Conservation (phyloP, 30 jellyfish, hydroid and myxozoan species). For the Turritopsis rubra region DNA sequence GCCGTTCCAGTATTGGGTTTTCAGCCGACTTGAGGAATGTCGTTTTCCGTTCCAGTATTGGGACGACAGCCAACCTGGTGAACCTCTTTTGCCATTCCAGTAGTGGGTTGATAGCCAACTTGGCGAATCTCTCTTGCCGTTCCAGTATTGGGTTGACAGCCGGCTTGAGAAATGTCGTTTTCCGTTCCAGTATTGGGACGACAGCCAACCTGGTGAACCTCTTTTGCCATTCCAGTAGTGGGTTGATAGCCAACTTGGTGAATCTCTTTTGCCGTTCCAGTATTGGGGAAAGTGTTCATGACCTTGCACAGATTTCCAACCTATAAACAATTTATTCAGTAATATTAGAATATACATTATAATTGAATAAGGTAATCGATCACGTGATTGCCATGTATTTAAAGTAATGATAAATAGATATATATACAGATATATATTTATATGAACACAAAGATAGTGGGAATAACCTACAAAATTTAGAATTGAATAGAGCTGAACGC, state of each 20-base stretch:
- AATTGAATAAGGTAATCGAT: no score
- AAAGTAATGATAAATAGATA: no score
- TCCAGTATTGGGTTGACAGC: not conserved
- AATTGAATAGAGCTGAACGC: no score
- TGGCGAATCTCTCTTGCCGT: not conserved
- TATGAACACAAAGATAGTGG: no score
- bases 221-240: not conserved
- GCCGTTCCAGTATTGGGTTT: not conserved
- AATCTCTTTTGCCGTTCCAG: not conserved
- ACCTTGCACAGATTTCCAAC: no score
- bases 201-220: not conserved
- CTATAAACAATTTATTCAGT: no score
- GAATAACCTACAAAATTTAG: no score
- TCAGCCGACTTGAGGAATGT: not conserved
- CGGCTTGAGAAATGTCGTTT: not conserved
- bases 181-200: not conserved
- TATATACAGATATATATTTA: no score
- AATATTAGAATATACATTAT: no score
- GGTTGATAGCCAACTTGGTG: not conserved
- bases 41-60: not conserved
- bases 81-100: not conserved
- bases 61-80: not conserved
- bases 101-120: not conserved
- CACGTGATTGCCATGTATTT: no score
- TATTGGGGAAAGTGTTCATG: no score